Evolutionary conservation across 1,140 invertebrate species (phyloP).

Genomic region (Rhysida immarginata): DNA sequence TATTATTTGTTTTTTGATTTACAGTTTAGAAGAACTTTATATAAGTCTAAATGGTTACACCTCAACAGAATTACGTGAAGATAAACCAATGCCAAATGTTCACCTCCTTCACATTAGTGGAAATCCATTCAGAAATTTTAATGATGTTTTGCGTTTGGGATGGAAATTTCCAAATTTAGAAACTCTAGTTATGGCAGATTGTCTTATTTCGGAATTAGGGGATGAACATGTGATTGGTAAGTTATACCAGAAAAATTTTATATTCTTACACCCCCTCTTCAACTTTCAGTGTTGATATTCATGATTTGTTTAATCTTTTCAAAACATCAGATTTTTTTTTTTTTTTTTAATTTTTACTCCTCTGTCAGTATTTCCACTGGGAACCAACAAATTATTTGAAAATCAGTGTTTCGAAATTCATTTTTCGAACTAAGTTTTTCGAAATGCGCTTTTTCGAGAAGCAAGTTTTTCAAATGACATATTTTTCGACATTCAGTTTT

Average conservation of each 20-base stretch:
- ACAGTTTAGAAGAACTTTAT: constrained; percentile 67
- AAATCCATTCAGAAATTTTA: constrained; percentile 65
- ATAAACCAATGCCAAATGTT: constrained; percentile 1
- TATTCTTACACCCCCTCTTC: too few species aligned
- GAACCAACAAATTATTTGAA: too few species aligned
- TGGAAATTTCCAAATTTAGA: constrained; percentile 59
- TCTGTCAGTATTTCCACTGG: too few species aligned
- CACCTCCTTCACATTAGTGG: constrained; percentile 21
- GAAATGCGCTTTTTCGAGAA: too few species aligned
- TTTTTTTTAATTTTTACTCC: too few species aligned
- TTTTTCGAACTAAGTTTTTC: too few species aligned
- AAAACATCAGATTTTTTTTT: too few species aligned
- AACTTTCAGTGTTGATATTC: too few species aligned
- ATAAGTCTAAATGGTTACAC: constrained; percentile 65
- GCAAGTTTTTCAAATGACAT: too few species aligned
- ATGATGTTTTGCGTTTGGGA: constrained; percentile 64
- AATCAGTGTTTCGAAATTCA: too few species aligned
- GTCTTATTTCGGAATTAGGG: constrained; percentile 48
- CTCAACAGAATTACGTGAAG: constrained; percentile 43
- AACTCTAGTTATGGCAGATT: constrained; percentile 68
- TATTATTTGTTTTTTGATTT: constrained; percentile 12
- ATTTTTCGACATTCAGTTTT: too few species aligned
- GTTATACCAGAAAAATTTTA: background rate
- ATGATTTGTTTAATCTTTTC: too few species aligned
- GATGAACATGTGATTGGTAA: constrained; percentile 11